Evolutionary conservation across 2,888 invertebrate genomes (phyloP), one percentile per base, ranked within the genome.

Genomic region (Microchrysa polita): DNA sequence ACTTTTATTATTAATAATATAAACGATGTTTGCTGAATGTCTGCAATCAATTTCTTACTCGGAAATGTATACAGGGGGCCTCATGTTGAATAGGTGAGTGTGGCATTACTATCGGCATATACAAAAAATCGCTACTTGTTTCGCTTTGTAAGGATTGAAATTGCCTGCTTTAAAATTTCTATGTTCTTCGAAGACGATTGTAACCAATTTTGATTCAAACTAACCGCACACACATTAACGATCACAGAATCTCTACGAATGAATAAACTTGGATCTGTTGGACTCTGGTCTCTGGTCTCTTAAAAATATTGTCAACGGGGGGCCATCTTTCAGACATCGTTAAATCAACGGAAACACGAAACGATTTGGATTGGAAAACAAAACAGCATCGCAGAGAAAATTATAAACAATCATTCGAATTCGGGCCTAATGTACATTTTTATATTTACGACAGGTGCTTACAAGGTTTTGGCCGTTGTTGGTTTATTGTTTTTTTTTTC

Each of bases 301-400:
- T 34, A 5, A 27, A 71, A 59, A 71, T 71, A 59, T 40, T 72
- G 72, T 72, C 72, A 72, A 72, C 72, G 72, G 72, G 73, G 73
- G 73, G 73, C 72, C 73, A 73, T 73, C 73, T 63, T 40, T 48
- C 53, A 61, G 73, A 63, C 63, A 53, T 73, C 73, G 73, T 73
- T 73, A 73, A 73, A 63, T 73, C 73, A 61, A 44, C 48, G 20
- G 60, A 63, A 44, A 73, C 73, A 73, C 61, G 73, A 52, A 73
- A 63, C n/a, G 40, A 23, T 53, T 55, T 63, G 63, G 53, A 73
- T 63, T n/a, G 53, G 60, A 63, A 73, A 34, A 72, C 60, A 57
- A n/a, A n/a, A 63, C 69, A 23, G 69, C 69, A 34, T 57, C 69
- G n/a, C n/a, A n/a, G n/a, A 63, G 60, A 73, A 73, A 34, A 73